Conservation (phyloP, 2,888 invertebrate species). For the Cheilosia scutellata region DNA sequence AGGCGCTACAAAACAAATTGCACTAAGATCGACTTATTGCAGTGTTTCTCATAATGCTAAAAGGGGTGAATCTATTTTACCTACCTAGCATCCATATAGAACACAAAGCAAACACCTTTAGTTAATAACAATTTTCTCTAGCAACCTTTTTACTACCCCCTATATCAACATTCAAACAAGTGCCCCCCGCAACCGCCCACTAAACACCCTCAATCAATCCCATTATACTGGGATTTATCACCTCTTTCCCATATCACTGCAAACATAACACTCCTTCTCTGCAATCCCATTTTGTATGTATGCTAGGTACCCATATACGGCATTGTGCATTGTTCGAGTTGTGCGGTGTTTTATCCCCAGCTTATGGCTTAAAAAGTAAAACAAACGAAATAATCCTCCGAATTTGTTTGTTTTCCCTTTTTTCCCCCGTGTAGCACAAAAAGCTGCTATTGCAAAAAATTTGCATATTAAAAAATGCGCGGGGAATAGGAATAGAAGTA, state of each 20-base stretch:
- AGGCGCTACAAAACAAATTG: background rate
- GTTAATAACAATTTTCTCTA: constrained; percentile 48
- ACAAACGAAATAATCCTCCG: constrained; percentile 67
- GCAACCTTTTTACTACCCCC: background rate
- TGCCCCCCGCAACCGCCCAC: background rate
- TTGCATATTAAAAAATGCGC: constrained; percentile 66
- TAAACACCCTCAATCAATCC: constrained; percentile 37
- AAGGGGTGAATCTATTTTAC: background rate
- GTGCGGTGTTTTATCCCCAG: constrained; percentile 65
- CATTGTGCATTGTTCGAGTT: constrained; percentile 40
- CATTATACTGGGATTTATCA: constrained; percentile 45
- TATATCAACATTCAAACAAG: background rate
- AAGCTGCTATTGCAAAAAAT: constrained; percentile 58
- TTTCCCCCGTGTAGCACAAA: constrained; percentile 2
- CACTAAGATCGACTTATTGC: constrained; percentile 6
- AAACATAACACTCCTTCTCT: background rate
- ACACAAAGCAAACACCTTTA: constrained; percentile 21
- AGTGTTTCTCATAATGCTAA: background rate
- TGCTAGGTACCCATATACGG: background rate
- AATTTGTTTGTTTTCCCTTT: constrained; percentile 52
- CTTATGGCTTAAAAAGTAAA: constrained; percentile 70
- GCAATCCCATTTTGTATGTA: background rate
- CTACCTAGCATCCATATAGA: constrained; percentile 5
- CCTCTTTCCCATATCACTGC: background rate
- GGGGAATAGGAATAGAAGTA: background rate